Base-by-base conservation (phyloP, 2,113 vertebrate genomes). In the Melanostigma gelatinosum region DNA sequence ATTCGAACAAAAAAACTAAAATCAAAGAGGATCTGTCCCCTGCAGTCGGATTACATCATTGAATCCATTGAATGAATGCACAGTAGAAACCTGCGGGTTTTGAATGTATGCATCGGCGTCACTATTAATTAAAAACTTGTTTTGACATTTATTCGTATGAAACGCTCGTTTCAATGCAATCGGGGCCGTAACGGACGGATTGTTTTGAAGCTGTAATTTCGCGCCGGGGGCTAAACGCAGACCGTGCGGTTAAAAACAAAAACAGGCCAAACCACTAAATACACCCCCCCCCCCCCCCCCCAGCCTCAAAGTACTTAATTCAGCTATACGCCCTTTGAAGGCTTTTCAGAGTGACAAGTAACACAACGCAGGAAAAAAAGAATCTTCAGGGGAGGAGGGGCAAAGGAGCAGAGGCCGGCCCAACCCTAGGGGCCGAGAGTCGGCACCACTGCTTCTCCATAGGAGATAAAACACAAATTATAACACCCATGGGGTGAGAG, bases 321-420 rank as follows among this genome's bases (percentile, higher is more conserved):
- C 75, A 87, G 62, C 71, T 73, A 8, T 34, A 36, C 13, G 55
- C 58, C 24, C 87, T 92, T 88, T 88, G 85, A 90, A 86, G 85
- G 71, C 42, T 85, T 44, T n/a, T 68, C 70, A 76, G 71, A 81
- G 74, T 81, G 86, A 91, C 88, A 90, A 90, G 80, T 84, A 85
- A 93, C 92, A 93, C 84, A 82, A 84, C 12, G 50, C 85, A 93
- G 71, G 16, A 76, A 69, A 83, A 69, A 84, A 84, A 72, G 65
- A 60, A 71, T 38, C 72, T 66, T 27, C 4, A 61, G 73, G 68
- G 79, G 87, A 79, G 60, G 58, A 24, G n/a, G 12, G 57, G 8
- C 1, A 50, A 36, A 54, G 11, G 54, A 76, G 13, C 32, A 4
- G 29, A 68, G 46, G 50, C 7, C 16, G 3, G 34, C n/a, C 65